phyloP scores from a whole-genome alignment of 2,797 vertebrate genomes.

The Phaenicophaeus curvirostris region DNA sequence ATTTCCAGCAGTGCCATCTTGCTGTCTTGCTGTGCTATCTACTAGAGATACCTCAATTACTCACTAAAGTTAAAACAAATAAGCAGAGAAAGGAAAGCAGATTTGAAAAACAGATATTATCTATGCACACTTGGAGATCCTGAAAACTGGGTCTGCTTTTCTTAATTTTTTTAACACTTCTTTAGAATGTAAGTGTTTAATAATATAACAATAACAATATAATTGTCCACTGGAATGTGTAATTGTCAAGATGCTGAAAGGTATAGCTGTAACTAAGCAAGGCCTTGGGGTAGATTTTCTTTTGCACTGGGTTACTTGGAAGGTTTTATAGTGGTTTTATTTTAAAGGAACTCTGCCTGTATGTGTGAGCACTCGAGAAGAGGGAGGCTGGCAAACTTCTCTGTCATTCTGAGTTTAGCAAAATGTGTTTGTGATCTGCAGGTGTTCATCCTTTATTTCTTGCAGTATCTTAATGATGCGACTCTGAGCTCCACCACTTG shows the following conservation, averaged over 20 bases:
- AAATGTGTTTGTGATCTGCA: slow-evolving; percentile 51
- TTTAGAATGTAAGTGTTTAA: neutral
- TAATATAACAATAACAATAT: no score
- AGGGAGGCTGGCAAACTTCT: slow-evolving; percentile 1
- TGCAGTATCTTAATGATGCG: slow-evolving; percentile 30
- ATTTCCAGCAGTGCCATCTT: neutral
- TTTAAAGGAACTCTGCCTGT: slow-evolving; percentile 19
- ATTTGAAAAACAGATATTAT: neutral
- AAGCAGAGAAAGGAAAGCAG: neutral
- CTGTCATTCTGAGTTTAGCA: slow-evolving; percentile 1
- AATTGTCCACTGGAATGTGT: neutral
- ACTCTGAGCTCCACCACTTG: slow-evolving; percentile 8
- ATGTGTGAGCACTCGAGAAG: slow-evolving; percentile 22
- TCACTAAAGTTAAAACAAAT: neutral
- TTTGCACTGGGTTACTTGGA: neutral
- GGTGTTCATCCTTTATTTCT: slow-evolving; percentile 19
- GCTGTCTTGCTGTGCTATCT: neutral
- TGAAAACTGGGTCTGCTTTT: neutral
- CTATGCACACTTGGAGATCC: neutral
- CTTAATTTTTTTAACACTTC: neutral
- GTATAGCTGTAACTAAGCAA: neutral
- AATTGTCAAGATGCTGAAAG: neutral
- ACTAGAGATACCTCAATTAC: neutral
- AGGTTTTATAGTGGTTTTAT: slow-evolving; percentile 24
- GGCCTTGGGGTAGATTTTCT: neutral